Base-by-base conservation (phyloP, 2,113 vertebrate genomes). In the Amphiprion percula region DNA sequence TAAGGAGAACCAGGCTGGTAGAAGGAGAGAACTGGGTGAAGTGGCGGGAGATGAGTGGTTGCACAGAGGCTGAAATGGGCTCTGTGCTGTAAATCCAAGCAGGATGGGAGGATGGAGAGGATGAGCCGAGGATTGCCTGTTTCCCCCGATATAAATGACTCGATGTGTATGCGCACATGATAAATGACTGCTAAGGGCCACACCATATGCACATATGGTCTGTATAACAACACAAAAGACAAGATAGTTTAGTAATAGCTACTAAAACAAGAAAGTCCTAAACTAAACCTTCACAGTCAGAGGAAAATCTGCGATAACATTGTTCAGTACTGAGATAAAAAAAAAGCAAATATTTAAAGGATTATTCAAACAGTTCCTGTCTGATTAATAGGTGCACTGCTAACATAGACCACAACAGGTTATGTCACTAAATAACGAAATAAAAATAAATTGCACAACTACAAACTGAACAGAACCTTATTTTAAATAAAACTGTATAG, bases 71-170 rank as follows among this genome's bases (percentile, higher is more conserved):
- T 80, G 63, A 79, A 72, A 81, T 41, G 60, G 64, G 39, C 58
- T 82, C 58, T 14, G 65, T 59, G 54, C 59, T 69, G 64, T 68
- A 74, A 86, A 88, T 89, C 76, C 76, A 68, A 44, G 77, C 64
- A 82, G 75, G 82, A 83, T 81, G 80, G 75, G 77, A 86, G 80
- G 82, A 86, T 84, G 64, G 69, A 82, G 82, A 73, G 73, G 80
- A 85, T 88, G 86, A 89, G 63, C 56, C 1, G 7, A 53, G 82
- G 52, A 78, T 75, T 58, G 78, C 47, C 53, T 63, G 47, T 54
- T 74, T 81, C 70, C 53, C 83, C 84, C 53, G 64, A 86, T 73
- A 88, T 77, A 84, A 87, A 80, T 41, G 46, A 66, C 61, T 67
- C 52, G 87, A 70, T 83, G 24, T 84, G 72, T 55, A 77, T 74